Percentiles rank a stretch among this genome's conserved stretches.
These are phyloP conservation scores for Morinoia aosen DNA, from an alignment of 2,888 invertebrate genomes.

Conservation along the genomic window DNA sequence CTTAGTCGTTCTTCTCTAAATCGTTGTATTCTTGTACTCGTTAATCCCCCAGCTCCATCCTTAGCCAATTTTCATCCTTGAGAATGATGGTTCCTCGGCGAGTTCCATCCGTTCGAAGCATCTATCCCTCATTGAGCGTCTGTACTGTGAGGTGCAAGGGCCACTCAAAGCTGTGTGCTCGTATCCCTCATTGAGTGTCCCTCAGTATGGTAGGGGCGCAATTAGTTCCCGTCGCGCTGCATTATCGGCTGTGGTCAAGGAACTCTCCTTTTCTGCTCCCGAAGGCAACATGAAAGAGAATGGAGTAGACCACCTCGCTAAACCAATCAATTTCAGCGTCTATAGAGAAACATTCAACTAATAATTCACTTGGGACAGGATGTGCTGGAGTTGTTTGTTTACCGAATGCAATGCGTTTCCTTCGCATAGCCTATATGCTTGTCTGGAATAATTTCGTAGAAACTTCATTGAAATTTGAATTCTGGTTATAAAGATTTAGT, in stretches of 20 bases:
- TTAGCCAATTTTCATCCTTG: not conserved
- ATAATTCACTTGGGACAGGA: not conserved
- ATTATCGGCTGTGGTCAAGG: constrained; percentile 26
- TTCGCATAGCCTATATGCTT: not conserved
- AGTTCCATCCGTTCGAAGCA: not conserved
- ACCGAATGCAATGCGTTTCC: not conserved
- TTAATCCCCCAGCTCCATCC: not conserved
- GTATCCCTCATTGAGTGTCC: constrained; percentile 9
- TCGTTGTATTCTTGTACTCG: not conserved
- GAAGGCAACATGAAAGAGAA: constrained; percentile 13
- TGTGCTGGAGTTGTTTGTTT: not conserved
- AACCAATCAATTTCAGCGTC: not conserved
- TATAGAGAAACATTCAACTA: not conserved
- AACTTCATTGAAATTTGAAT: not conserved
- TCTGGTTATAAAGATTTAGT: not conserved
- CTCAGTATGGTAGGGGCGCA: not conserved
- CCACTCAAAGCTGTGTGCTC: not conserved
- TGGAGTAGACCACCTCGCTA: not conserved
- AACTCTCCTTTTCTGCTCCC: not conserved
- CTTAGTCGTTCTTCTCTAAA: not conserved
- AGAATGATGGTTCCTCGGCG: not conserved
- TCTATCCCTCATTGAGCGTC: not conserved
- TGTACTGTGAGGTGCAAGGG: not conserved
- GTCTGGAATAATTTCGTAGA: not conserved
- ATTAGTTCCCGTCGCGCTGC: constrained; percentile 43